Percentiles rank a stretch among this genome's conserved stretches.
phyloP scores from a whole-genome alignment of 2,888 invertebrate genomes.

The Volucella inanis region DNA sequence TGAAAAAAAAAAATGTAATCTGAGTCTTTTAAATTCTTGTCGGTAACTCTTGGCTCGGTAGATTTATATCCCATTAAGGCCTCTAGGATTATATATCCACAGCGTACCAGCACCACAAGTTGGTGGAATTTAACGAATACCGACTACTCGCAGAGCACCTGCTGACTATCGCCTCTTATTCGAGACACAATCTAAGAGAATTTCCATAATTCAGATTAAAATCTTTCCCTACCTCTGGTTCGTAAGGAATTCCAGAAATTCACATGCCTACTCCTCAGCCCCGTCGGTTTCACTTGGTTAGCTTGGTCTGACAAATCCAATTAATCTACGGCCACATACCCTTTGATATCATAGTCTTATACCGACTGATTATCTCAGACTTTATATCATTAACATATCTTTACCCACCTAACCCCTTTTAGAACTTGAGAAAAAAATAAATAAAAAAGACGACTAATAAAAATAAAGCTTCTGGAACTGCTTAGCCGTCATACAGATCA shows the following conservation, averaged over 20 bases:
- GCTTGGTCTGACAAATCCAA: constrained; percentile 41
- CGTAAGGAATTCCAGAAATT: constrained; percentile 53
- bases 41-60: too few species aligned
- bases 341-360: constrained; percentile 26
- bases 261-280: constrained; percentile 24
- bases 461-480: constrained; percentile 22
- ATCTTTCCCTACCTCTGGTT: constrained; percentile 41
- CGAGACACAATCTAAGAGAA: constrained; percentile 39
- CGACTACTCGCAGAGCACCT: background rate
- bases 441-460: constrained; percentile 13
- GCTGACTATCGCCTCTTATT: constrained; percentile 36
- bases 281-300: background rate
- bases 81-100: too few species aligned
- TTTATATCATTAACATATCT: constrained; percentile 20
- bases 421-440: constrained; percentile 58
- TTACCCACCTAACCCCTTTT: constrained; percentile 16
- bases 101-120: too few species aligned
- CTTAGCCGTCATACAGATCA: constrained; percentile 42
- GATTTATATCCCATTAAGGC: too few species aligned
- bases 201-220: constrained; percentile 62
- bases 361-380: constrained; percentile 38
- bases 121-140: too few species aligned
- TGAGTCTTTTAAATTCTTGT: too few species aligned
- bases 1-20: too few species aligned
- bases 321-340: constrained; percentile 38